Base-by-base conservation (phyloP, 2,113 vertebrate genomes). In the Camarhynchus parvulus region DNA sequence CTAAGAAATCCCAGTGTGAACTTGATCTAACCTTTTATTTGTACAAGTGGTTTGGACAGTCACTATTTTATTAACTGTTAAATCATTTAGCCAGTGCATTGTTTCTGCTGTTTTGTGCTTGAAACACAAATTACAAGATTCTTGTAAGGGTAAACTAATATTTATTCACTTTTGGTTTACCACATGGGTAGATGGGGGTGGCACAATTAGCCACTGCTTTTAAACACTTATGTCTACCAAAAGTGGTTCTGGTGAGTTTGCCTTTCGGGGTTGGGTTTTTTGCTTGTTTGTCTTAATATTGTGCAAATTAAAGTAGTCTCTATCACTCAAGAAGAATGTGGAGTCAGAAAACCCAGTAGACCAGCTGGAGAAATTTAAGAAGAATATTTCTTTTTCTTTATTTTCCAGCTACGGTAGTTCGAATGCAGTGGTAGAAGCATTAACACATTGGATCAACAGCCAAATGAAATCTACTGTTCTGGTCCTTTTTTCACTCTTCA, bases 181-280 rank as follows among this genome's bases (percentile, higher is more conserved):
- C 30, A 49, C 33, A 20, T 28, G 22, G 27, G 9, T 27, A 12
- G 22, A 44, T 52, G 27, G 18, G 18, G 47, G 5, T 24, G 55
- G 28, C 64, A 46, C 15, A 53, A 9, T 37, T 18, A 39, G 11
- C 12, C 39, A 39, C 39, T 39, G 39, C 39, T 39, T 39, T 39
- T 39, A 39, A 39, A 47, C 15, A 70, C 5, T 3, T 63, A 11
- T 5, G 4, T 61, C 44, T 37, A 44, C 27, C 31, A 59, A 39
- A 74, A 74, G 22, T 14, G 33, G 11, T 52, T 58, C 44, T 66
- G 9, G 7, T 50, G 11, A 30, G 5, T 39, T 81, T 67, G 33
- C 16, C 37, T 37, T 41, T 52, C 5, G 3, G 9, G 33, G 22
- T 37, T 12, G 9, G 2, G 3, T 0, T 13, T 7, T 42, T 73